phyloP scores from a whole-genome alignment of 1,140 invertebrate genomes.

The Cryptotermes secundus region DNA sequence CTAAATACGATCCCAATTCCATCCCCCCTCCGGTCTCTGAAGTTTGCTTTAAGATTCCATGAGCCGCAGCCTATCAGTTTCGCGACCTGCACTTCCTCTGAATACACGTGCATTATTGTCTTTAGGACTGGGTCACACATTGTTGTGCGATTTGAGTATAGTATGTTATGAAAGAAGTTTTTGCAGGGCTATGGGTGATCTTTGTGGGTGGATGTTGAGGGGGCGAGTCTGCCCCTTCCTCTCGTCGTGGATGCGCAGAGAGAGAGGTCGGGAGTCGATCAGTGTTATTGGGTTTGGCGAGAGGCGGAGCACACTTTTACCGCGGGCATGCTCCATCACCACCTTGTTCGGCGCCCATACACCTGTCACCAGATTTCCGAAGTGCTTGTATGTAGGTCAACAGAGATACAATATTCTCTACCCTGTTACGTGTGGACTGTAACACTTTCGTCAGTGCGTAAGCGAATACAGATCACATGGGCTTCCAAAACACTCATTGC shows the following conservation, averaged over 20 bases:
- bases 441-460: no score
- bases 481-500: no score
- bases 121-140: background rate
- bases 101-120: no score
- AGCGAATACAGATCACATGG: no score
- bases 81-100: no score
- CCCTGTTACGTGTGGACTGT: no score
- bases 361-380: background rate
- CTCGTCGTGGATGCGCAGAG: constrained; percentile 1
- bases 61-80: no score
- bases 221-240: background rate
- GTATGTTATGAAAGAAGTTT: background rate
- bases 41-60: no score
- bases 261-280: background rate
- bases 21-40: no score
- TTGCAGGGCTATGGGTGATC: background rate
- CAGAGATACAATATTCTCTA: no score
- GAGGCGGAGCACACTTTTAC: background rate
- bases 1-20: no score
- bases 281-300: background rate
- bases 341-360: background rate
- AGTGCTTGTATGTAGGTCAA: background rate
- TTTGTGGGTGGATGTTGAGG: background rate
- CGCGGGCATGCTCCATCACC: background rate
- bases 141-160: background rate